These are phyloP conservation scores for Lysandra bellargus DNA, from an alignment of 2,888 invertebrate genomes.

Conservation along the genomic window DNA sequence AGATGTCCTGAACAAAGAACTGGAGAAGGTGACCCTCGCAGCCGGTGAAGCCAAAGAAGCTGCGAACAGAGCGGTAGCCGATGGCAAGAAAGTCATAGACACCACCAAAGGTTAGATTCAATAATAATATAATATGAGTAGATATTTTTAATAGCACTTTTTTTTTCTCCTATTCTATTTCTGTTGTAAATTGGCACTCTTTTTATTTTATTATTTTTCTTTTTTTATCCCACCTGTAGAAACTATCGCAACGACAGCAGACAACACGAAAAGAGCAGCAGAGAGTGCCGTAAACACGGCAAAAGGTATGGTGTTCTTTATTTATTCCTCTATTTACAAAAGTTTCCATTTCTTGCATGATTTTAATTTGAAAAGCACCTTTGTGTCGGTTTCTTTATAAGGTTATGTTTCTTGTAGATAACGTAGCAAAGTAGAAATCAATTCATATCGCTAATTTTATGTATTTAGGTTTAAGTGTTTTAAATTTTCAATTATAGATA, in stretches of 20 bases:
- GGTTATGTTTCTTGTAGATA: slow-evolving; percentile 47
- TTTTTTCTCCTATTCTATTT: slow-evolving; percentile 35
- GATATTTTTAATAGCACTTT: not conserved
- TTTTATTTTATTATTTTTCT: slow-evolving; percentile 36
- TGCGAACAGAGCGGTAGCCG: slow-evolving; percentile 68
- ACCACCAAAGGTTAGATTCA: slow-evolving; percentile 65
- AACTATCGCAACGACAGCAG: slow-evolving; percentile 65
- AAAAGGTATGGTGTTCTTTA: slow-evolving; percentile 59
- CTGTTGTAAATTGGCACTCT: slow-evolving; percentile 35
- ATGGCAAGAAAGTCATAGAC: slow-evolving; percentile 74
- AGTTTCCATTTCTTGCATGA: not conserved
- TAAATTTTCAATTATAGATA: slow-evolving; percentile 50
- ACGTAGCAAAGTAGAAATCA: slow-evolving; percentile 47
- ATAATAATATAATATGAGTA: not conserved
- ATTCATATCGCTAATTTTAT: not conserved
- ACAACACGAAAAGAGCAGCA: slow-evolving; percentile 72
- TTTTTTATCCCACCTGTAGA: slow-evolving; percentile 50
- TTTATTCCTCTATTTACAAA: not conserved
- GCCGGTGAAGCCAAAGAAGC: slow-evolving; percentile 73
- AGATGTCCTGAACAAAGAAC: slow-evolving; percentile 76
- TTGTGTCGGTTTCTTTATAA: slow-evolving; percentile 12
- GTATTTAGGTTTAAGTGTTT: slow-evolving; percentile 26
- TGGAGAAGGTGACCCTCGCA: slow-evolving; percentile 71
- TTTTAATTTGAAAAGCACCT: slow-evolving; percentile 13
- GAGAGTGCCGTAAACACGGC: slow-evolving; percentile 69